Evolutionary conservation across 1,140 invertebrate genomes (phyloP).

Genomic region (Macrotrachela quadricornifera): DNA sequence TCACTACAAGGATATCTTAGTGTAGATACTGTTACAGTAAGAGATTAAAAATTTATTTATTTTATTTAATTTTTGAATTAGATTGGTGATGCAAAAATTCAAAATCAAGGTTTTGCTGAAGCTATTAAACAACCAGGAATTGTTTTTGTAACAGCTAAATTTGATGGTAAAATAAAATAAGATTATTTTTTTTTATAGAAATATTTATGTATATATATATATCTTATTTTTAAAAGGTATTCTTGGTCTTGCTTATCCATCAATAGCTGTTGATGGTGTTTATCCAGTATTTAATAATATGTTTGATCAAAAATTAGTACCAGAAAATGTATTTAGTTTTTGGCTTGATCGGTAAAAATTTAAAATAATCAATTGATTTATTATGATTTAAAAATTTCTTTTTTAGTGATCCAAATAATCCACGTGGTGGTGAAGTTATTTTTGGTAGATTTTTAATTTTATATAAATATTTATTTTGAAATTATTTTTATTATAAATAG

Average conservation of each 20-base stretch:
- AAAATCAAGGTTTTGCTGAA: slow-evolving; percentile 80
- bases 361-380: background rate
- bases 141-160: slow-evolving; percentile 80
- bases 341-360: slow-evolving; percentile 47
- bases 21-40: slow-evolving; percentile 49
- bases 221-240: slow-evolving; percentile 12
- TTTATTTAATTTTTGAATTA: too few relatives aligned
- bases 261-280: slow-evolving; percentile 64
- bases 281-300: slow-evolving; percentile 79
- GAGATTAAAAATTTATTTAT: too few relatives aligned
- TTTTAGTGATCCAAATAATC: slow-evolving; percentile 48
- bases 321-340: slow-evolving; percentile 71
- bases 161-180: slow-evolving; percentile 45
- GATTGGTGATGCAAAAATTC: slow-evolving; percentile 46
- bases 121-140: slow-evolving; percentile 63
- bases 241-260: slow-evolving; percentile 36
- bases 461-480: too few relatives aligned
- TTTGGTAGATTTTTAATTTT: too few relatives aligned
- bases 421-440: slow-evolving; percentile 69
- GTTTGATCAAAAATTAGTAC: slow-evolving; percentile 58
- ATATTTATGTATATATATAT: background rate
- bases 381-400: background rate
- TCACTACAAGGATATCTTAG: slow-evolving; percentile 83
- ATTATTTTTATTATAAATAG: too few relatives aligned
- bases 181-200: slow-evolving; percentile 20